Evolutionary conservation across 2,113 vertebrate species (phyloP).

Genomic region (Pelmatolapia mariae): DNA sequence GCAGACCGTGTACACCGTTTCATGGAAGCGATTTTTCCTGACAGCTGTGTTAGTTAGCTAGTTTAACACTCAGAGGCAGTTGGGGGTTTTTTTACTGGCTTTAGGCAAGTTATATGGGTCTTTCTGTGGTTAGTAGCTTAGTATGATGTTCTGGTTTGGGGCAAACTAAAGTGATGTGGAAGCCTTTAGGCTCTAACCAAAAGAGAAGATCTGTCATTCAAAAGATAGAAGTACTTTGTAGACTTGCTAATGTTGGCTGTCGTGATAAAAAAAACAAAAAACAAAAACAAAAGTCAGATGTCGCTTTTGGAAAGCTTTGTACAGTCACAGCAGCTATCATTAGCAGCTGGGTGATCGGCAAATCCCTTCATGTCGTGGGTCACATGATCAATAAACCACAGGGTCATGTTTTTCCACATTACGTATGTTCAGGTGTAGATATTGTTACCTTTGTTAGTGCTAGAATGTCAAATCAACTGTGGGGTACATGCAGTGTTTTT

Average conservation of each 20-base stretch:
- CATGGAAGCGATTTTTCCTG: background rate
- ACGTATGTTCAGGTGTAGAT: background rate
- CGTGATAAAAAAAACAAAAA: background rate
- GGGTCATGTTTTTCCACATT: background rate
- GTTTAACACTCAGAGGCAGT: background rate
- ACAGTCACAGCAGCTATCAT: background rate
- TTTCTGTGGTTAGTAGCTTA: background rate
- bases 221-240: background rate
- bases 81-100: fast-evolving
- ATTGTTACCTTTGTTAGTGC: background rate
- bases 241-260: background rate
- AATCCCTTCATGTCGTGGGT: background rate
- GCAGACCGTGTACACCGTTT: background rate
- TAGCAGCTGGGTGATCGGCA: background rate
- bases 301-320: background rate
- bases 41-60: background rate
- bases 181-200: background rate
- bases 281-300: background rate
- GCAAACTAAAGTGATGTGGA: background rate
- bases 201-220: background rate
- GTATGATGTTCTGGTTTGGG: background rate
- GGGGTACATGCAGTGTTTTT: background rate
- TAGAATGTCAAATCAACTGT: background rate
- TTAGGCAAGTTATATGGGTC: background rate
- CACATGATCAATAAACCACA: background rate